Conservation (phyloP, 23 tunicate genomes). For the Clavelina lepadiformis region DNA sequence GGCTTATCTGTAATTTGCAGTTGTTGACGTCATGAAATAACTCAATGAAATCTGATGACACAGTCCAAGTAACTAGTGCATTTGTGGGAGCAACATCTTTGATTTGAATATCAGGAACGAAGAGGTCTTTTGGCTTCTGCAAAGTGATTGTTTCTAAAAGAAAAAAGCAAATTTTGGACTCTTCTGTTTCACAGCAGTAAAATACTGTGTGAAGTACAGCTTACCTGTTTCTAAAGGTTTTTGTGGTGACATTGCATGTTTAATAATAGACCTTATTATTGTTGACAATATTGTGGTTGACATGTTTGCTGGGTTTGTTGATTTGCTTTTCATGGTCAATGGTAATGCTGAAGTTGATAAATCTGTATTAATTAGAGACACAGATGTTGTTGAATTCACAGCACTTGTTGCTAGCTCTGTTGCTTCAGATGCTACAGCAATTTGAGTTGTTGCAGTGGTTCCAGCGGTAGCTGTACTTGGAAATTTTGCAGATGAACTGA, state of each 20-base stretch:
- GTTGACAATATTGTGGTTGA: conserved; percentile 5
- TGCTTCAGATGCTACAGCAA: background rate
- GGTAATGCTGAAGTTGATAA: background rate
- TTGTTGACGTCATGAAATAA: background rate
- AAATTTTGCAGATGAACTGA: background rate
- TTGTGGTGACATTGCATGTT: too few relatives aligned
- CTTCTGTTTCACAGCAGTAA: too few relatives aligned
- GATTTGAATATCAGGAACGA: conserved; percentile 12
- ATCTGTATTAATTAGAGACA: too few relatives aligned
- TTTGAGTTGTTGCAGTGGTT: background rate
- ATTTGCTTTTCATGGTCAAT: background rate
- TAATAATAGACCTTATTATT: background rate
- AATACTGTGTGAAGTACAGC: too few relatives aligned
- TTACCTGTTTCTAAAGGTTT: too few relatives aligned
- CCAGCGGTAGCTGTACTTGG: background rate
- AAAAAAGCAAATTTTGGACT: too few relatives aligned
- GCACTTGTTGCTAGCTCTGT: conserved; percentile 1
- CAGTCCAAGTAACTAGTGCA: conserved; percentile 28
- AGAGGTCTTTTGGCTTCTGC: background rate
- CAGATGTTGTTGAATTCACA: background rate
- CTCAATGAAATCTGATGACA: background rate
- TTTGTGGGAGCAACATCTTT: conserved; percentile 12
- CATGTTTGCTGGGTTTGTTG: background rate
- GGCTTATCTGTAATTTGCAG: conserved; percentile 10
- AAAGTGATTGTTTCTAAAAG: background rate